Evolutionary conservation across 2,113 vertebrate species (phyloP), one percentile per base, ranked within the genome.

Genomic region (Gymnogyps californianus): DNA sequence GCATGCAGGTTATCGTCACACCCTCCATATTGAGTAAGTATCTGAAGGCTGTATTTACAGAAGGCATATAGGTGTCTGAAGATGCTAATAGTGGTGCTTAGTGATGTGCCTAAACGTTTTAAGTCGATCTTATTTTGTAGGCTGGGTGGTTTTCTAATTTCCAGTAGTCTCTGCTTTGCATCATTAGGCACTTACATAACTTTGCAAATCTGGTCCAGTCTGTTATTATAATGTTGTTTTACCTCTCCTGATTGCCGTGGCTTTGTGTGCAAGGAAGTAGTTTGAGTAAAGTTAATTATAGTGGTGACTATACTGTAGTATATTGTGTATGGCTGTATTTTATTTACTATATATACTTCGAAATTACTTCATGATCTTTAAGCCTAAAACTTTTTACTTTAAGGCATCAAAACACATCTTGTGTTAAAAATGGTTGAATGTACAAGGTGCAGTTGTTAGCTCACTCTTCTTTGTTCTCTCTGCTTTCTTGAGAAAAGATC

Each of bases 401-500:
- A 47, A 84, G 86, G 52, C 61, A 51, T 36, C 49, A 55, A 40
- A 72, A 58, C 49, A 16, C 34, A 61, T 94, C 54, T 87, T 21
- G 2, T 13, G 44, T 54, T 95, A 40, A 90, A 91, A 92, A 89
- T 46, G 71, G 89, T 69, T 82, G 81, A 77, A 19, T 11, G 44
- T 59, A 29, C 28, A 29, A 89, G 42, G 57, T 74, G 51, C 78
- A 51, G 80, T 72, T 95, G 62, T 91, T 90, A 75, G 42, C 79
- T 93, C 72, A 10, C 47, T 90, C 52, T 77, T 66, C 47, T 94
- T 97, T 95, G 42, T 96, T 96, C 86, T 86, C 52, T 34, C 91
- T 87, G 78, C 82, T 91, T 96, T 87, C 89, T 76, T 46, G 82
- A 87, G 78, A 87, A 76, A 61, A 94, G 96, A 96, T 95, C 93